Conservation (phyloP, 2,888 invertebrate genomes). For the Acleris sparsana region DNA sequence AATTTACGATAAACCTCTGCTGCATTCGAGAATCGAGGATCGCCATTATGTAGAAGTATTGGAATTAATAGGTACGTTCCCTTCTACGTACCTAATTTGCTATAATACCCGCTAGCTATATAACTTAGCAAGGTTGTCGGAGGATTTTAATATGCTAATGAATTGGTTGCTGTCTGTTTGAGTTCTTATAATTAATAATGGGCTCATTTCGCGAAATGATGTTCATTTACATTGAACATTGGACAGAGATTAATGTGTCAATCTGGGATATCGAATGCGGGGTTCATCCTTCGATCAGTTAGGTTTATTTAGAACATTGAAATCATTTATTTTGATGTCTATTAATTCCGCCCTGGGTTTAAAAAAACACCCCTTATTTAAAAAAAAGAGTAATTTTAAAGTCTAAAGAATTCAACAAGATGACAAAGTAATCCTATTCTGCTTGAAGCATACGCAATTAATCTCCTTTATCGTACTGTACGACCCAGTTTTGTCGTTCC, state of each 20-base stretch:
- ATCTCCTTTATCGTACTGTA: constrained; percentile 56
- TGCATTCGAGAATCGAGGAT: constrained; percentile 47
- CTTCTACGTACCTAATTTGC: constrained; percentile 46
- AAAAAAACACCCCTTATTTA: too few species aligned
- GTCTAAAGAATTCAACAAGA: neutral
- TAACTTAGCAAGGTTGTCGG: neutral
- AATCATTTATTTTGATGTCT: neutral
- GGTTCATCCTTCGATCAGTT: constrained; percentile 10
- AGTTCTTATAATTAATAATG: constrained; percentile 13
- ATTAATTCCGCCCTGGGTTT: too few species aligned
- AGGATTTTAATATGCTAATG: constrained; percentile 7
- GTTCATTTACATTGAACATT: constrained; percentile 4
- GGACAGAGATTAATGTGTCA: constrained; percentile 16
- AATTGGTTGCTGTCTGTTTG: constrained; percentile 3
- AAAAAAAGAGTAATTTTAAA: neutral
- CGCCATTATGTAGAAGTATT: constrained; percentile 53
- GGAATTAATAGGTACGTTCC: constrained; percentile 49
- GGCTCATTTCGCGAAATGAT: constrained; percentile 5
- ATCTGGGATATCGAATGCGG: neutral
- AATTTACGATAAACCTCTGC: constrained; percentile 52
- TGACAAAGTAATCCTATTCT: constrained; percentile 24
- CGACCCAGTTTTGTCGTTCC: constrained; percentile 55
- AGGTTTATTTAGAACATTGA: neutral
- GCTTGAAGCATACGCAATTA: constrained; percentile 41
- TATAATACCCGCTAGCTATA: constrained; percentile 16